Conservation (phyloP, 1,140 invertebrate genomes). For the Cheumatopsyche charites region DNA sequence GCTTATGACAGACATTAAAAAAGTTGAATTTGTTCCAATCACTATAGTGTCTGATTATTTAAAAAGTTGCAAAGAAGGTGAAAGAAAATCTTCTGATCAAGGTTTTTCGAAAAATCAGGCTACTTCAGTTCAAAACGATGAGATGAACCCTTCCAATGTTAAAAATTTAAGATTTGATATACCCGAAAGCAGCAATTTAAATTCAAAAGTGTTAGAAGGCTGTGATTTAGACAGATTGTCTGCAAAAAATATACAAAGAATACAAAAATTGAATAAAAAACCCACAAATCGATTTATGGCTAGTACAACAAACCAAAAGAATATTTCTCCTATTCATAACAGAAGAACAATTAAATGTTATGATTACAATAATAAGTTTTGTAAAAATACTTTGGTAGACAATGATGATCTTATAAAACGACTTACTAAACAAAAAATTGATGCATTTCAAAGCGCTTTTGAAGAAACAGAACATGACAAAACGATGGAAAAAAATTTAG, state of each 20-base stretch:
- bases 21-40: not conserved
- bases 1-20: not conserved
- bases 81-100: not conserved
- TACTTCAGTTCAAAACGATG: not conserved
- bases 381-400: not conserved
- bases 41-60: conserved; percentile 17
- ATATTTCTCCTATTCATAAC: not conserved
- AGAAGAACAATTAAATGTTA: not conserved
- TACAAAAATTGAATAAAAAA: not conserved
- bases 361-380: conserved; percentile 13
- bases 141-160: not conserved
- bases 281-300: not conserved
- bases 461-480: not conserved
- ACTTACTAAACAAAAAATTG: not conserved
- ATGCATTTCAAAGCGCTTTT: conserved; percentile 19
- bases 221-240: not conserved
- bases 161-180: not conserved
- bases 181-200: not conserved
- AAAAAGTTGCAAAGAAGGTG: not conserved
- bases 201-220: not conserved
- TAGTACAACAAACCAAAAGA: not conserved
- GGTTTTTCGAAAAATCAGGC: not conserved
- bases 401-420: conserved; percentile 2
- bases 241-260: not conserved
- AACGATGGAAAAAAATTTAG: not conserved